These are phyloP conservation scores for Drosophila ezoana DNA, from an alignment of 2,888 invertebrate genomes.

Conservation along the genomic window DNA sequence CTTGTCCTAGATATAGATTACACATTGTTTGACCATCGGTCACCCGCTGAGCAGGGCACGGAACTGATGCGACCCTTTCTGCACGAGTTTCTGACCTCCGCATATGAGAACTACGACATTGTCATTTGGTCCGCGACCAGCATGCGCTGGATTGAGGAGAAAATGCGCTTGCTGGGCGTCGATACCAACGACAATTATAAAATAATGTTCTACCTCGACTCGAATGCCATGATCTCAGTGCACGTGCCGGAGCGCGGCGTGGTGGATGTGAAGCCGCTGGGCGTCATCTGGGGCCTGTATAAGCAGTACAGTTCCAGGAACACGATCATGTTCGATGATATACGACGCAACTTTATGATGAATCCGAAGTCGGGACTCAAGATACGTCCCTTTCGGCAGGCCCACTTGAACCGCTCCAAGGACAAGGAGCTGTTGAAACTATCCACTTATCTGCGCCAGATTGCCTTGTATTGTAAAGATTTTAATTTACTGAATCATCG, in stretches of 20 bases:
- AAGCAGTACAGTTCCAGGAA: slow-evolving; percentile 95
- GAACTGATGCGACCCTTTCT: slow-evolving; percentile 98
- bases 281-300: slow-evolving; percentile 98
- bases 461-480: slow-evolving; percentile 92
- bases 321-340: slow-evolving; percentile 99
- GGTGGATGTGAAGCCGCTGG: slow-evolving; percentile 97
- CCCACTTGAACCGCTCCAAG: slow-evolving; percentile 93
- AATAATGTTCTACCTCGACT: slow-evolving; percentile 96
- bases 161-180: slow-evolving; percentile 97
- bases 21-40: slow-evolving; percentile 97
- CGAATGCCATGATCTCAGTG: slow-evolving; percentile 97
- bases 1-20: slow-evolving; percentile 98
- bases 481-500: slow-evolving; percentile 94
- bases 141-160: slow-evolving; percentile 99
- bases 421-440: slow-evolving; percentile 94
- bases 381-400: slow-evolving; percentile 95
- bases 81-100: slow-evolving; percentile 95
- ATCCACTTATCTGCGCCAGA: slow-evolving; percentile 92
- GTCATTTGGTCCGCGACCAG: slow-evolving; percentile 99
- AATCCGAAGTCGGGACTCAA: slow-evolving; percentile 97
- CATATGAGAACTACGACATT: slow-evolving; percentile 96
- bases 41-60: slow-evolving; percentile 93
- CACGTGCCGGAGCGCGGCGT: slow-evolving; percentile 95
- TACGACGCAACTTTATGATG: slow-evolving; percentile 98
- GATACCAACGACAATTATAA: slow-evolving; percentile 93